phyloP scores from a whole-genome alignment of 2,113 vertebrate species.

The Stigmatopora nigra region DNA sequence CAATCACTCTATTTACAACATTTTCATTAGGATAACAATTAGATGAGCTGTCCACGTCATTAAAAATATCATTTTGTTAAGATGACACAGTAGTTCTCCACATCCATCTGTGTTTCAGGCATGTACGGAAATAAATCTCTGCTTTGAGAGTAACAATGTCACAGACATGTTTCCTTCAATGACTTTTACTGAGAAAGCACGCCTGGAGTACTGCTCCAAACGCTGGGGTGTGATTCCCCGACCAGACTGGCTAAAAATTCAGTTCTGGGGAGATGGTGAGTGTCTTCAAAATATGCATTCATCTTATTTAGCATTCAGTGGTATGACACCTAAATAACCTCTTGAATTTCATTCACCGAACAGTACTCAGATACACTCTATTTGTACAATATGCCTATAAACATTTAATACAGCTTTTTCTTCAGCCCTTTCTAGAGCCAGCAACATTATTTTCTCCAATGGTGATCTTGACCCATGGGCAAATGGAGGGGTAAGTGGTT shows the following conservation, averaged over 20 bases:
- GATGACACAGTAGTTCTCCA: not conserved
- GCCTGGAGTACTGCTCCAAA: constrained; percentile 72
- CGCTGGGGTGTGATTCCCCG: constrained; percentile 78
- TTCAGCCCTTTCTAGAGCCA: constrained; percentile 77
- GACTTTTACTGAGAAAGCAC: constrained; percentile 69
- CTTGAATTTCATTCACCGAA: too few species aligned
- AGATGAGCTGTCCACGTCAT: too few species aligned
- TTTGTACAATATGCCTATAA: too few species aligned
- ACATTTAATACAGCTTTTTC: not conserved
- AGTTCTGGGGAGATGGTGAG: constrained; percentile 80
- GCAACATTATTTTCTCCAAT: constrained; percentile 94
- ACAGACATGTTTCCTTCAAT: constrained; percentile 87
- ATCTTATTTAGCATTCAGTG: too few species aligned
- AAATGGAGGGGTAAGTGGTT: constrained; percentile 80
- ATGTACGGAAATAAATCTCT: constrained; percentile 85
- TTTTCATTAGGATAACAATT: not conserved
- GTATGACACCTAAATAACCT: too few species aligned
- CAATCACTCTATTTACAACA: not conserved
- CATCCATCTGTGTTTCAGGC: constrained; percentile 62
- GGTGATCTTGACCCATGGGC: constrained; percentile 94
- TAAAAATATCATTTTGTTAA: too few species aligned
- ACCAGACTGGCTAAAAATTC: constrained; percentile 73
- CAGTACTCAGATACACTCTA: too few species aligned
- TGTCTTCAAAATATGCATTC: not conserved
- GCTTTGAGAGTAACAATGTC: constrained; percentile 80